Conservation (phyloP, 1,140 invertebrate genomes). For the Cecropterus lyciades region DNA sequence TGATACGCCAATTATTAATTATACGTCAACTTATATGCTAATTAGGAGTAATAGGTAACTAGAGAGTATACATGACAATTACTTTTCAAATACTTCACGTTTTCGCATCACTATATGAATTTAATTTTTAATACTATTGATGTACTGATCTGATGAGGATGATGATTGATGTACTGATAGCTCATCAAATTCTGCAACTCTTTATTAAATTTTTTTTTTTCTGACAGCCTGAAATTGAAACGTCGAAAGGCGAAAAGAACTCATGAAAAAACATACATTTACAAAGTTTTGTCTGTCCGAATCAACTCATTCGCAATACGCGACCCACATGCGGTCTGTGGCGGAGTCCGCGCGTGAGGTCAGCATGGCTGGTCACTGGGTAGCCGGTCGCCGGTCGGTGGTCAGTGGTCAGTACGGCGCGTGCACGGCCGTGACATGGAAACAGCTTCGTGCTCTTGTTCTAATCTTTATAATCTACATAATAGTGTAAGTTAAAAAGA, state of each 20-base stretch:
- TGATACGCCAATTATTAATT: too few relatives aligned
- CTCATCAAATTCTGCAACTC: too few relatives aligned
- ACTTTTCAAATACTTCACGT: too few relatives aligned
- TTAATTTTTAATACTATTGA: too few relatives aligned
- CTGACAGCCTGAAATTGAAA: too few relatives aligned
- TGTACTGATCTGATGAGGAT: too few relatives aligned
- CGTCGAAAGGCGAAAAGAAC: background rate
- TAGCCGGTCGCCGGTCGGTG: background rate
- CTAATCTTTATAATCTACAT: background rate
- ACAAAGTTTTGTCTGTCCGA: background rate
- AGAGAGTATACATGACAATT: too few relatives aligned
- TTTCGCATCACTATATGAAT: too few relatives aligned
- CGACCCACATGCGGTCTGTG: slow-evolving; percentile 45
- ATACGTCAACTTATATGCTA: too few relatives aligned
- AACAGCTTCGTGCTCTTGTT: slow-evolving; percentile 18
- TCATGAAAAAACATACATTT: background rate
- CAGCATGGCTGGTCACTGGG: background rate
- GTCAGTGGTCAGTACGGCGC: background rate
- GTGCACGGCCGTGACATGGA: slow-evolving; percentile 32
- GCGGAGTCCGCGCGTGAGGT: slow-evolving; percentile 27
- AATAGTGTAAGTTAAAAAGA: background rate
- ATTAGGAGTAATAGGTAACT: too few relatives aligned
- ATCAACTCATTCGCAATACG: background rate
- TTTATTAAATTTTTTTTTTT: too few relatives aligned
- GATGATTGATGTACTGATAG: too few relatives aligned